Base-by-base conservation (phyloP, 2,797 vertebrate genomes). In the Odontamblyopus rebecca region DNA sequence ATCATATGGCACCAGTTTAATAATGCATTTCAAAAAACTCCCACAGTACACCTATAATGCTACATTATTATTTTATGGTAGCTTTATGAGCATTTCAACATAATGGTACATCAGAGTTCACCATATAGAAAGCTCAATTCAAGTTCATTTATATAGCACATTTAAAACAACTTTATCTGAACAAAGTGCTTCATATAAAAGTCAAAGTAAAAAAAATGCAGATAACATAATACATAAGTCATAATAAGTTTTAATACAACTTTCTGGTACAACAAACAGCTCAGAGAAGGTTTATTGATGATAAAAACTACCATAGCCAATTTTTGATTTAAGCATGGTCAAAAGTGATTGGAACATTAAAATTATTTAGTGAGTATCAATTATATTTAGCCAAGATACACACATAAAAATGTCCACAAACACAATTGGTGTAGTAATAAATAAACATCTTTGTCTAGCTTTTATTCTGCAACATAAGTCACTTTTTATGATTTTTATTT, bases 11-110 rank as follows among this genome's bases (percentile, higher is more conserved):
- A 61, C 27, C 61, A 18, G 32, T 18, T 61, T 32, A 61, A 61
- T 61, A 61, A 30, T 61, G 30, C 29, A 61, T 62, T 41, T 62
- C 3, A n/a, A 61, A 48, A 32, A 61, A 61, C 30, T 61, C 27
- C 29, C 29, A 18, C 27, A 19, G 29, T 32, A 3, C 3, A 8
- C 6, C 59, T 61, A 19, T 19, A 30, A 61, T 61, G 59, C 59
- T 32, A 7, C 11, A 5, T 29, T 61, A 32, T 61, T 16, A 61
- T 61, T 29, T 29, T 61, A 18, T 29, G 56, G 4, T 59, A 12
- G 41, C 41, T 48, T 48, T 48, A 48, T 27, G 23, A 5, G 5
- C 11, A n/a, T 54, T 54, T 23, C 19, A n/a, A 4, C 53, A n/a
- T 53, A 53, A 53, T 53, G 51, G 23, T 12, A 57, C 23, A 57